phyloP scores from a whole-genome alignment of 2,113 vertebrate species.

The Stegostoma tigrinum region DNA sequence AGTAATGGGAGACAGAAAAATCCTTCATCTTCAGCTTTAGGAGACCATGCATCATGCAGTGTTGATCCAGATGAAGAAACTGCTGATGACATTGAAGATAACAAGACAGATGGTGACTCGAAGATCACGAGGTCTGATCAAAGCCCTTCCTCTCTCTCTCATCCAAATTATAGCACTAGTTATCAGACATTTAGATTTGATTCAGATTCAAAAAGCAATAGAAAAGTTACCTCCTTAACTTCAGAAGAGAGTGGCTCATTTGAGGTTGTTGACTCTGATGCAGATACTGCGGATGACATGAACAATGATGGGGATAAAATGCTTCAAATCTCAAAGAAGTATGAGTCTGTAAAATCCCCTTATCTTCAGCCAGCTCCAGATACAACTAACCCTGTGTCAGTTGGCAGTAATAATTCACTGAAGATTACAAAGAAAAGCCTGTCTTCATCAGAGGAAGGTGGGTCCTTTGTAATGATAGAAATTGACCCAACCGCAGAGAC shows the following conservation, averaged over 20 bases:
- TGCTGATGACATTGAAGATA: slow-evolving; percentile 24
- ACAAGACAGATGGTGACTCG: neutral
- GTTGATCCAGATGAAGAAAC: slow-evolving; percentile 40
- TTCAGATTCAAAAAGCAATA: neutral
- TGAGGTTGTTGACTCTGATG: slow-evolving; percentile 34
- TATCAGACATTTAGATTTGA: neutral
- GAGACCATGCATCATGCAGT: fast-evolving
- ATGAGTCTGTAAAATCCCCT: neutral
- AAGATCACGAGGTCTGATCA: neutral
- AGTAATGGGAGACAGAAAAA: neutral
- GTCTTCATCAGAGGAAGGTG: fast-evolving
- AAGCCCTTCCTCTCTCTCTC: neutral
- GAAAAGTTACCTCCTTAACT: neutral
- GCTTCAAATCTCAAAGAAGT: neutral
- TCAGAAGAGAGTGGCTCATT: fast-evolving
- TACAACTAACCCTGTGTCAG: neutral
- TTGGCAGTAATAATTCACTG: neutral
- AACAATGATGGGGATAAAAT: slow-evolving; percentile 29
- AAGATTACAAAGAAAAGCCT: neutral
- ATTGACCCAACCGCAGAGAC: slow-evolving; percentile 49
- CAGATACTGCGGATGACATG: slow-evolving; percentile 39
- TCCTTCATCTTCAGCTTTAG: neutral
- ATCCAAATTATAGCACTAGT: neutral
- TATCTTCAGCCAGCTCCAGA: neutral
- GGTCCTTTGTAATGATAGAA: neutral